Evolutionary conservation across 2,113 vertebrate species (phyloP).

Genomic region (Odocoileus hemionus): DNA sequence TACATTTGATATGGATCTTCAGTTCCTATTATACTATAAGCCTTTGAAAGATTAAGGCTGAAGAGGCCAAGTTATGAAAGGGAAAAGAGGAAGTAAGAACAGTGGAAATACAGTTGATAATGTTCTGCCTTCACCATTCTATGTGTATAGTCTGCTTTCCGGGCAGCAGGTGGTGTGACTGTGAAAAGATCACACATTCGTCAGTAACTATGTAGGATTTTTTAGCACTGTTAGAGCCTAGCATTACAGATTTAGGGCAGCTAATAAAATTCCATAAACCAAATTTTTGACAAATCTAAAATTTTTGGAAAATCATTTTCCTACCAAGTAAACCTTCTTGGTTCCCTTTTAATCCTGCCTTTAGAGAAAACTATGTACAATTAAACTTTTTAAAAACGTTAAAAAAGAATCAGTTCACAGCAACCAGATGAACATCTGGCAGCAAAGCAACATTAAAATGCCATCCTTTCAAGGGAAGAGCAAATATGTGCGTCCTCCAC

Average conservation of each 20-base stretch:
- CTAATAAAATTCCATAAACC: constrained; percentile 73
- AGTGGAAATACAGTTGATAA: constrained; percentile 39
- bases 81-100: constrained; percentile 34
- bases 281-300: constrained; percentile 23
- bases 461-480: constrained; percentile 65
- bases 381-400: constrained; percentile 45
- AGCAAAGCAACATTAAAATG: constrained; percentile 65
- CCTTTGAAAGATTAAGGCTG: constrained; percentile 55
- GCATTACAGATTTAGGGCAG: constrained; percentile 73
- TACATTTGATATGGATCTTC: constrained; percentile 36
- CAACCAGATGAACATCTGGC: constrained; percentile 75
- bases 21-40: constrained; percentile 33
- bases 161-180: constrained; percentile 73
- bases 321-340: background rate
- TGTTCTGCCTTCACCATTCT: constrained; percentile 52
- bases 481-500: background rate
- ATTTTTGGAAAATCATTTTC: background rate
- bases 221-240: constrained; percentile 63
- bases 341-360: constrained; percentile 58
- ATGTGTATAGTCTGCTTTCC: constrained; percentile 57
- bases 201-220: constrained; percentile 74
- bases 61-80: constrained; percentile 54
- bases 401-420: constrained; percentile 51
- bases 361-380: constrained; percentile 63
- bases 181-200: constrained; percentile 76